A percentile compares a stretch with the other conserved stretches of the same genome.
Evolutionary conservation across 2,888 invertebrate genomes (phyloP).

Genomic region (Marasmarcha lunaedactyla): DNA sequence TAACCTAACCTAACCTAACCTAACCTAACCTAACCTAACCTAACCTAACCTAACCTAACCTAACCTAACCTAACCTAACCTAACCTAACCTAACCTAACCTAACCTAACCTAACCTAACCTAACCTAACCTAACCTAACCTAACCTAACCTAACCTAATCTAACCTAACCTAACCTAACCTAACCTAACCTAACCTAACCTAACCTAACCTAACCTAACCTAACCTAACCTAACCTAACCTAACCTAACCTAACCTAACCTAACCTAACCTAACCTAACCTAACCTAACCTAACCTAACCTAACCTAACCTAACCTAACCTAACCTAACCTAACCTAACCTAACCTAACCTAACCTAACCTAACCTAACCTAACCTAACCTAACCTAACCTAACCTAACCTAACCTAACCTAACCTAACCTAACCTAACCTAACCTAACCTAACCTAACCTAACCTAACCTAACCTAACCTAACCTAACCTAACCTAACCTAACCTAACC

Average conservation of each 20-base stretch:
- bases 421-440: conserved; percentile 2
- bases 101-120: conserved; percentile 2
- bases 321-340: conserved; percentile 2
- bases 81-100: conserved; percentile 2
- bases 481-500: conserved; percentile 2
- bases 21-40: conserved; percentile 5
- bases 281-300: conserved; percentile 2
- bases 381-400: conserved; percentile 2
- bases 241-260: conserved; percentile 2
- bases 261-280: conserved; percentile 2
- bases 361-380: conserved; percentile 2
- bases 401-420: conserved; percentile 2
- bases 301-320: conserved; percentile 2
- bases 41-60: conserved; percentile 2
- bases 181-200: conserved; percentile 2
- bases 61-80: conserved; percentile 2
- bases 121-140: conserved; percentile 2
- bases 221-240: conserved; percentile 2
- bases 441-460: conserved; percentile 2
- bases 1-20: conserved; percentile 7
- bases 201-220: conserved; percentile 2
- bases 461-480: conserved; percentile 2
- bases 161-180: conserved; percentile 2
- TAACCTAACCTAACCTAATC: conserved; percentile 2
- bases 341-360: conserved; percentile 2